Percentiles rank a stretch among this genome's conserved stretches.
Conservation (phyloP, 53 echinoderm and acorn worm species). For the Apostichopus leukothele region DNA sequence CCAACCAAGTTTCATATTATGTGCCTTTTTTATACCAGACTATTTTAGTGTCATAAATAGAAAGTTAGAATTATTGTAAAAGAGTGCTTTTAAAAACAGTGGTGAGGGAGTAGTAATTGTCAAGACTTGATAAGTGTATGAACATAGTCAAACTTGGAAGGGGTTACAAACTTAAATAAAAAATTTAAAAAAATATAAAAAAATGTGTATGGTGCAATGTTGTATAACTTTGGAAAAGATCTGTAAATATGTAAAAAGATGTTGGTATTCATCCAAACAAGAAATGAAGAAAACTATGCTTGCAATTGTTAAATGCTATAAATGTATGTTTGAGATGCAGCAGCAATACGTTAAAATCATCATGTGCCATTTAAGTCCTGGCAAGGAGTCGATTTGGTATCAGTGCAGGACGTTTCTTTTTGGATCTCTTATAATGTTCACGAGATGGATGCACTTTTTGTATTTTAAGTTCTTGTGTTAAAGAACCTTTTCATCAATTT, state of each 20-base stretch:
- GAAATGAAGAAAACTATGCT: constrained; percentile 21
- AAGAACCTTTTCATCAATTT: too few species aligned
- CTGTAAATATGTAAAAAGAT: constrained; percentile 31
- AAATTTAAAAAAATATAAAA: constrained; percentile 6
- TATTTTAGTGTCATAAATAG: constrained; percentile 20
- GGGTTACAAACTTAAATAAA: not conserved
- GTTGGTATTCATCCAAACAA: not conserved
- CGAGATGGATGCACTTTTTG: too few species aligned
- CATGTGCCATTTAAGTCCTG: constrained; percentile 9
- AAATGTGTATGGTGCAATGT: constrained; percentile 28
- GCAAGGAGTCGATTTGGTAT: not conserved
- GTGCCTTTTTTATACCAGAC: constrained; percentile 50
- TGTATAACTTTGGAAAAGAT: not conserved
- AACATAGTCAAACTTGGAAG: not conserved
- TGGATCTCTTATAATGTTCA: too few species aligned
- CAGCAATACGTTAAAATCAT: not conserved
- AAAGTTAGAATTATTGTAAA: not conserved
- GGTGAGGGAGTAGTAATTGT: not conserved
- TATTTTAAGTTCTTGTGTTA: too few species aligned
- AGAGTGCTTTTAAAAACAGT: not conserved
- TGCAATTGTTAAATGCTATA: constrained; percentile 30
- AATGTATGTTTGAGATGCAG: constrained; percentile 22
- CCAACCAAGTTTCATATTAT: constrained; percentile 40
- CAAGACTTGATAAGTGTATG: not conserved
- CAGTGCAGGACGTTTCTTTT: too few species aligned